Evolutionary conservation across 2,113 vertebrate genomes (phyloP), one percentile per base, ranked within the genome.

Genomic region (Poecilia latipinna): DNA sequence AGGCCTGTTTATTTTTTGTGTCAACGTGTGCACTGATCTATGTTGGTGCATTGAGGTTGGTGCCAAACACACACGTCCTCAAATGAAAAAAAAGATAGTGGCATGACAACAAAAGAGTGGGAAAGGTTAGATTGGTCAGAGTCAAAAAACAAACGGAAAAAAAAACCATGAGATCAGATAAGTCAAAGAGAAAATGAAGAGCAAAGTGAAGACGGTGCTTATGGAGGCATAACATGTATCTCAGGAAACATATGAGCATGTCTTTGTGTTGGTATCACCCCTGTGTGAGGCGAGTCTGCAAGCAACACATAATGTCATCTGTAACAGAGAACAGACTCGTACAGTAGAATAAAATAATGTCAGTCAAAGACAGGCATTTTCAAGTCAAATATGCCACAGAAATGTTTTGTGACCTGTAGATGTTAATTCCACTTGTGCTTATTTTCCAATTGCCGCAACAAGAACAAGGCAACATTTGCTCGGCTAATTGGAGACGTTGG

Each of bases 1-100:
- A 82, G 60, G 63, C 44, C 51, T 86, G 85, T 89, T 90, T 83
- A 61, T 65, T 73, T 75, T 83, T 85, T 64, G 81, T 66, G 85
- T 74, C 69, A 65, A 15, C 37, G 70, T 85, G 81, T 26, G 64
- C 51, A 63, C 61, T 39, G 44, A 68, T 71, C 28, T 81, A 44
- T 8, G 42, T 66, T 63, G 68, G 63, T 71, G 44, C 28, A 54
- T 24, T 39, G 61, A 74, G 66, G 73, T 33, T 37, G 68, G 76
- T 57, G 29, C 28, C 33, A 29, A 61, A 35, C 39, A 71, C 7
- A 28, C 44, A 39, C 29, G 28, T 32, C 48, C 29, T 68, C 26
- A 75, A 51, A n/a, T 48, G 42, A 33, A 32, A 62, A 62, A 51
- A 44, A 22, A 65, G 28, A 61, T 74, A 80, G 70, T 70, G 82